Base-by-base conservation (phyloP, 2,888 invertebrate species). In the Dorcus parallelipipedus region DNA sequence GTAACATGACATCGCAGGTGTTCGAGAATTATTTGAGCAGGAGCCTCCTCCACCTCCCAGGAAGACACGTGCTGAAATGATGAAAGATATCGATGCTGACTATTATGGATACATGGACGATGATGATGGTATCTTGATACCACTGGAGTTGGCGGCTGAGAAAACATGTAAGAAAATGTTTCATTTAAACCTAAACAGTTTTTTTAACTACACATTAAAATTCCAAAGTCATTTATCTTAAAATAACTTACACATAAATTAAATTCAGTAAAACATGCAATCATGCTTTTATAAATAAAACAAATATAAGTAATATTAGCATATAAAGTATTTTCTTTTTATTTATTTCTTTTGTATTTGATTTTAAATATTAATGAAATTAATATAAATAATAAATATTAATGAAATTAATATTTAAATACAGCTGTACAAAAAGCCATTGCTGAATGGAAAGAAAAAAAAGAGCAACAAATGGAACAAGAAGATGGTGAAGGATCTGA, bases 51-150 rank as follows among this genome's bases (percentile, higher is more conserved):
- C 91, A 52, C 90, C 93, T 4, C 91, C 93, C 9, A 84, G 95
- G 23, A 94, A 95, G 79, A 95, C 96, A 0, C 86, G 98, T 53
- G 95, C 93, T 0, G 98, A 99, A 76, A 82, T 99, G 52, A 97
- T 98, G 97, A 91, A 95, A 68, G 93, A 97, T 73, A 94, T 99
- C 41, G 98, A 99, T 80, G 97, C 98, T 0, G 96, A 97, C 79
- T 99, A 99, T 80, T 99, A 99, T 79, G 99, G 99, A 0, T 98
- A 97, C 78, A 82, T 97, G 70, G 99, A 99, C 78, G 99, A 99
- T 70, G 99, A 99, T 73, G 99, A 99, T 77, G 98, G 98, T 0
- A 86, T 97, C 52, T 81, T 99, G 47, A 81, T 93, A 62, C 97
- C 97, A 0, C 75, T 95, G 3, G 99, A 99, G 78, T 82, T 85